Conservation (phyloP, 2,888 invertebrate genomes). For the Coelinius sp. region DNA sequence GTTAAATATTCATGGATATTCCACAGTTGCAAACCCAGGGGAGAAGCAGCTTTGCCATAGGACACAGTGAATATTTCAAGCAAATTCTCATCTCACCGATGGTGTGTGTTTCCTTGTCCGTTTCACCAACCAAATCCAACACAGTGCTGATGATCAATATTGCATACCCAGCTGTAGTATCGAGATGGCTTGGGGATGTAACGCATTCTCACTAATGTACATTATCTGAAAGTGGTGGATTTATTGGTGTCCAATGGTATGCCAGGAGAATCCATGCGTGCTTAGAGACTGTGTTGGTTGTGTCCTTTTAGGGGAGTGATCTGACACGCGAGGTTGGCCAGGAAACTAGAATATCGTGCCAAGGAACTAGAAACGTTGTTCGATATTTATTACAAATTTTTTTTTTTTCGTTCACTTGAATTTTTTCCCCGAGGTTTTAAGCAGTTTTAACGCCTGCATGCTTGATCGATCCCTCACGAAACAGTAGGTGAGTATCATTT, state of each 20-base stretch:
- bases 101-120: slow-evolving; percentile 22
- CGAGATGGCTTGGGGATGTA: not conserved
- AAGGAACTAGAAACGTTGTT: not conserved
- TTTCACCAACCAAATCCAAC: slow-evolving; percentile 5
- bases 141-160: slow-evolving; percentile 29
- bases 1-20: slow-evolving; percentile 37
- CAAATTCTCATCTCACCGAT: slow-evolving; percentile 30
- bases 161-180: slow-evolving; percentile 3
- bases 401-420: too few relatives aligned
- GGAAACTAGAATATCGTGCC: not conserved
- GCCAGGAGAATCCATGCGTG: not conserved
- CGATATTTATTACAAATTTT: too few relatives aligned
- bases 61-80: slow-evolving; percentile 30
- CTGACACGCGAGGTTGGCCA: not conserved
- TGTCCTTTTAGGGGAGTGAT: not conserved
- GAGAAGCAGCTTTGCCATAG: slow-evolving; percentile 10
- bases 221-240: slow-evolving; percentile 11
- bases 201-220: slow-evolving; percentile 7
- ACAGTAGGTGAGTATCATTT: slow-evolving; percentile 22
- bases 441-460: slow-evolving; percentile 2
- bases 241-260: not conserved
- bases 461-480: slow-evolving; percentile 1
- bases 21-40: not conserved
- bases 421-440: slow-evolving; percentile 34
- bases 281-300: not conserved